Conservation (phyloP, 2,888 invertebrate genomes). For the Hydrotaea cyrtoneurina region DNA sequence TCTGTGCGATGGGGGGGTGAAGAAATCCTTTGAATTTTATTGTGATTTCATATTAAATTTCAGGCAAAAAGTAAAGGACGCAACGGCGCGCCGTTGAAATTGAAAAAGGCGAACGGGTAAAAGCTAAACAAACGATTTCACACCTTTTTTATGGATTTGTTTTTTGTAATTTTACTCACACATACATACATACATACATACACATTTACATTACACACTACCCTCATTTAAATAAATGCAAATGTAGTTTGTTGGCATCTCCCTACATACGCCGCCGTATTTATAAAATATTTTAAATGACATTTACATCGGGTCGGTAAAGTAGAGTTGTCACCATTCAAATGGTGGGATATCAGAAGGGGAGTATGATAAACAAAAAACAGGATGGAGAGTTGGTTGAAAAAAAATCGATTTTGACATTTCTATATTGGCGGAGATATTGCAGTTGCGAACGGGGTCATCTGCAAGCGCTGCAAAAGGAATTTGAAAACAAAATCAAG, state of each 20-base stretch:
- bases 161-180: neutral
- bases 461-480: too few relatives aligned
- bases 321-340: neutral
- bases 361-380: too few relatives aligned
- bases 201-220: neutral
- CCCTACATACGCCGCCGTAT: neutral
- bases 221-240: neutral
- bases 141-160: slow-evolving; percentile 15
- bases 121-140: slow-evolving; percentile 29
- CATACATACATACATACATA: too few relatives aligned
- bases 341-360: too few relatives aligned
- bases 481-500: too few relatives aligned
- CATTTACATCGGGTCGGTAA: neutral
- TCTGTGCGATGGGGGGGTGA: neutral
- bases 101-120: neutral
- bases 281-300: slow-evolving; percentile 24
- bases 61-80: neutral
- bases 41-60: slow-evolving; percentile 15
- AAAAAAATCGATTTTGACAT: too few relatives aligned
- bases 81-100: neutral
- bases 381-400: too few relatives aligned
- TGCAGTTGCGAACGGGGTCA: too few relatives aligned
- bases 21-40: neutral
- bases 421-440: too few relatives aligned
- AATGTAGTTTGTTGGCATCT: neutral